These are phyloP conservation scores for Drosophila buzzatii DNA, from an alignment of 2,888 invertebrate genomes.

Conservation along the genomic window DNA sequence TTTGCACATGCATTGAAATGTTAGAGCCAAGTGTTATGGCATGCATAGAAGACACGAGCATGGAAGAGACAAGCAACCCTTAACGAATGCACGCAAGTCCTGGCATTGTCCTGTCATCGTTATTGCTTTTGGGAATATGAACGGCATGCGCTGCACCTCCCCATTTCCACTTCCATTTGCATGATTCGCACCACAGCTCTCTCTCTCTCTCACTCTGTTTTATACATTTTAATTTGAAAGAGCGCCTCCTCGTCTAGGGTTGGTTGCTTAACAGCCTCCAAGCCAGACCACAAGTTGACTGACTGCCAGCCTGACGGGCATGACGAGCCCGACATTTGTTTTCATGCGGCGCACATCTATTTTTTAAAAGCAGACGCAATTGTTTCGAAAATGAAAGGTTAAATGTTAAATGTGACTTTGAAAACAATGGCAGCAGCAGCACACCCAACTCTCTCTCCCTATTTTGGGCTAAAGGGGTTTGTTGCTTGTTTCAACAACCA, in stretches of 20 bases:
- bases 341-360: slow-evolving; percentile 70
- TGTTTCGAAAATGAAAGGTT: slow-evolving; percentile 82
- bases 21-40: slow-evolving; percentile 63
- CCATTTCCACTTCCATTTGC: slow-evolving; percentile 30
- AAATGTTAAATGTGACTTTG: slow-evolving; percentile 81
- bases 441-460: not conserved
- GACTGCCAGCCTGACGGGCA: slow-evolving; percentile 29
- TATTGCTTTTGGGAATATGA: slow-evolving; percentile 78
- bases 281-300: slow-evolving; percentile 25
- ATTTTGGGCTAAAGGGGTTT: slow-evolving; percentile 10
- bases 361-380: slow-evolving; percentile 80
- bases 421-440: slow-evolving; percentile 58
- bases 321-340: slow-evolving; percentile 43
- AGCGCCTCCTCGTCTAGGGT: slow-evolving; percentile 37
- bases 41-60: slow-evolving; percentile 45
- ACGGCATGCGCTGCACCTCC: slow-evolving; percentile 56
- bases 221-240: slow-evolving; percentile 77
- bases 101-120: slow-evolving; percentile 66
- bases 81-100: slow-evolving; percentile 46
- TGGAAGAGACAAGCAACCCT: slow-evolving; percentile 47
- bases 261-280: slow-evolving; percentile 30
- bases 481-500: slow-evolving; percentile 46
- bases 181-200: slow-evolving; percentile 13
- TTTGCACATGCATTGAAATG: slow-evolving; percentile 80
- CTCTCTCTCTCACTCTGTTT: slow-evolving; percentile 48